Conservation (phyloP, 1,140 invertebrate genomes). For the Radopholus similis region DNA sequence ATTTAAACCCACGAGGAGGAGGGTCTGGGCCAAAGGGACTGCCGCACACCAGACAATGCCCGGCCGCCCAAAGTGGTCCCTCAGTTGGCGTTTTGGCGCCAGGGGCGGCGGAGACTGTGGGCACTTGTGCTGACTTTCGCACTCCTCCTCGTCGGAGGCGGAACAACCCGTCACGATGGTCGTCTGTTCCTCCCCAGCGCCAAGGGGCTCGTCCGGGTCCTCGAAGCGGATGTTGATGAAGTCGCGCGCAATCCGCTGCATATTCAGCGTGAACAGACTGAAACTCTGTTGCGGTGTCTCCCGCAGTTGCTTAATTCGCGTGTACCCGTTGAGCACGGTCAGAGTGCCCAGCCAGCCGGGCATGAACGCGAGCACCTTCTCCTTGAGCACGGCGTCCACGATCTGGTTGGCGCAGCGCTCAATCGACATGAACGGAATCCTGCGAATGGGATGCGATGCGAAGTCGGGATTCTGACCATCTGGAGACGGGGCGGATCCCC, state of each 20-base stretch:
- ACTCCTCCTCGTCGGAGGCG: not conserved
- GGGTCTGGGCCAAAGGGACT: slow-evolving; percentile 17
- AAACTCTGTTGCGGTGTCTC: slow-evolving; percentile 2
- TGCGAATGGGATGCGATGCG: slow-evolving; percentile 28
- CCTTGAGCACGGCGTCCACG: slow-evolving; percentile 56
- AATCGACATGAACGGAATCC: slow-evolving; percentile 57
- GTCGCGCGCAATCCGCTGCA: slow-evolving; percentile 39
- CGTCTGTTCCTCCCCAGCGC: not conserved
- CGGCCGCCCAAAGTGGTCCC: slow-evolving; percentile 19
- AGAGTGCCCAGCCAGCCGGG: slow-evolving; percentile 38
- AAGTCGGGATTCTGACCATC: slow-evolving; percentile 8
- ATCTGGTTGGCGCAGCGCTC: slow-evolving; percentile 45
- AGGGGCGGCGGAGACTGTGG: not conserved
- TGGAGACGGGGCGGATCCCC: slow-evolving; percentile 56
- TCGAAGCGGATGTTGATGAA: slow-evolving; percentile 44
- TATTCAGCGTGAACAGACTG: slow-evolving; percentile 24
- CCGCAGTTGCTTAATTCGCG: not conserved
- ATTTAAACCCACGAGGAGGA: slow-evolving; percentile 26
- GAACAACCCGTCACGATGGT: not conserved
- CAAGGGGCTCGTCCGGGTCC: not conserved
- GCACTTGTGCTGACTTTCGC: not conserved
- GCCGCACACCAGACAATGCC: slow-evolving; percentile 24
- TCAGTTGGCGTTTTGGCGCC: not conserved
- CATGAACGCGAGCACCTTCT: slow-evolving; percentile 54
- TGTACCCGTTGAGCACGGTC: slow-evolving; percentile 28